A percentile compares a stretch with the other conserved stretches of the same genome.
These are phyloP conservation scores for Austrofundulus limnaeus DNA, from an alignment of 2,113 vertebrate species.

Conservation along the genomic window DNA sequence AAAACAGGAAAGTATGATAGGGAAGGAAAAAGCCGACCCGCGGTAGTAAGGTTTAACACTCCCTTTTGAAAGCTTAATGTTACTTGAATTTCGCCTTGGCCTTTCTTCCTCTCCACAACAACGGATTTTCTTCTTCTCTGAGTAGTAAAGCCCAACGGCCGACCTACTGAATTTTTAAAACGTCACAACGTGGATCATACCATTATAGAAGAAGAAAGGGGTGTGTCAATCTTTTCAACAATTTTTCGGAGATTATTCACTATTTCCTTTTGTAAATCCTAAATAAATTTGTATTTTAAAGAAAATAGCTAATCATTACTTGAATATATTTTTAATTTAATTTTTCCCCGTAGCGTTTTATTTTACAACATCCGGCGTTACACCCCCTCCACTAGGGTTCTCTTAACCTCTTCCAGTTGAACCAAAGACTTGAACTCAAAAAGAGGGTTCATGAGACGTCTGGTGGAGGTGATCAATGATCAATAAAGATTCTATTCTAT, in stretches of 20 bases:
- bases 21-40: slow-evolving; percentile 28
- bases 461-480: slow-evolving; percentile 26
- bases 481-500: too few species aligned
- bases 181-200: slow-evolving; percentile 74
- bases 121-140: slow-evolving; percentile 72
- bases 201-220: slow-evolving; percentile 43
- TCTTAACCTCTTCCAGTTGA: slow-evolving; percentile 39
- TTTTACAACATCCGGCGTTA: background rate
- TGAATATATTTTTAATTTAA: background rate
- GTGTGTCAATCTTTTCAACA: background rate
- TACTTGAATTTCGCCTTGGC: slow-evolving; percentile 32
- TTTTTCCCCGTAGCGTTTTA: accelerated
- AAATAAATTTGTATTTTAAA: accelerated
- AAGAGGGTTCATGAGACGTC: slow-evolving; percentile 67
- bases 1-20: slow-evolving; percentile 7
- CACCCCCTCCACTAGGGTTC: slow-evolving; percentile 32
- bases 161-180: slow-evolving; percentile 70
- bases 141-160: slow-evolving; percentile 59
- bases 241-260: too few species aligned
- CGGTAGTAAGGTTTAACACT: slow-evolving; percentile 15
- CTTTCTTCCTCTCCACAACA: slow-evolving; percentile 68
- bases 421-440: slow-evolving; percentile 52
- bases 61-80: slow-evolving; percentile 3
- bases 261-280: accelerated
- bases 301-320: accelerated